phyloP scores from a whole-genome alignment of 2,888 invertebrate species.

The Julus scandinavius region DNA sequence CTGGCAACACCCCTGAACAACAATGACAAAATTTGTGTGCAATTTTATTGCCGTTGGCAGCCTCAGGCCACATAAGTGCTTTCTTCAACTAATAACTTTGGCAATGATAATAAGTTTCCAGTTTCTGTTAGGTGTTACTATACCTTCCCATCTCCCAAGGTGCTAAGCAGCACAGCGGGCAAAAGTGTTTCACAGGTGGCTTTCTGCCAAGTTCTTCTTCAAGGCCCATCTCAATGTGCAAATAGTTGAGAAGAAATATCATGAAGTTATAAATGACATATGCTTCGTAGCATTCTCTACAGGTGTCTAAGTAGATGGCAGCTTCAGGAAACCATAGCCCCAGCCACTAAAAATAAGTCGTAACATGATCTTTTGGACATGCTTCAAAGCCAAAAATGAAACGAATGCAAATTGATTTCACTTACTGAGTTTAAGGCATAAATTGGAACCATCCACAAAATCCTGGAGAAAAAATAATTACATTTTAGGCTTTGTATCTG shows the following conservation, averaged over 20 bases:
- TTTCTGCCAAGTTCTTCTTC: slow-evolving; percentile 81
- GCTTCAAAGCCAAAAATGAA: slow-evolving; percentile 47
- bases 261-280: slow-evolving; percentile 99
- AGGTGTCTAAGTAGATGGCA: slow-evolving; percentile 91
- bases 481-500: neutral
- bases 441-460: slow-evolving; percentile 98
- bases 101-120: neutral
- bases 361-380: no score
- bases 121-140: slow-evolving; percentile 55
- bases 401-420: slow-evolving; percentile 60
- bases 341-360: slow-evolving; percentile 75
- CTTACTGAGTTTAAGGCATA: slow-evolving; percentile 93
- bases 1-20: neutral
- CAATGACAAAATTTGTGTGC: neutral
- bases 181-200: slow-evolving; percentile 87
- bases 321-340: slow-evolving; percentile 86
- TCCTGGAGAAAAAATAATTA: slow-evolving; percentile 71
- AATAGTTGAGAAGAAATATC: slow-evolving; percentile 90
- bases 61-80: neutral
- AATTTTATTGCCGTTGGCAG: neutral
- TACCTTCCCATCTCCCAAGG: slow-evolving; percentile 93
- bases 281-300: slow-evolving; percentile 96
- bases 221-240: slow-evolving; percentile 85
- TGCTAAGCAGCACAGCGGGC: slow-evolving; percentile 90
- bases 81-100: neutral